Base-by-base conservation (phyloP, 2,113 vertebrate species). In the Scomber japonicus region DNA sequence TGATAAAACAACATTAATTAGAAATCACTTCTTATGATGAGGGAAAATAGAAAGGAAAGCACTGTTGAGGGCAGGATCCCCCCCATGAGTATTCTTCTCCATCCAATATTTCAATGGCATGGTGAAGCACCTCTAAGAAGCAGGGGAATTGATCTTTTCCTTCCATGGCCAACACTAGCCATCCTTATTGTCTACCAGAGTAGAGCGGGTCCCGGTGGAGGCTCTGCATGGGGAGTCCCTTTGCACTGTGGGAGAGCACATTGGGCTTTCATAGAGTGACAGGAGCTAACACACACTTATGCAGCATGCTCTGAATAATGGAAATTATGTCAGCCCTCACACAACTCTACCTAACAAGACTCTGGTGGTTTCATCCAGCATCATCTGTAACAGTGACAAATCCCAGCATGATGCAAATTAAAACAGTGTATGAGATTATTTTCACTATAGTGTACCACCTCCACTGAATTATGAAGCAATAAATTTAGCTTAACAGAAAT, bases 291-390 rank as follows among this genome's bases (percentile, higher is more conserved):
- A 76, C 76, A 93, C 83, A 90, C 76, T 90, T 88, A 88, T 86
- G 84, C 84, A 67, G 83, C 64, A 40, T 5, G 78, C 74, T 78
- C 78, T 92, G 92, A 92, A 94, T 91, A 93, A 94, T 93, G 90
- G 84, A 94, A 91, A 93, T 94, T 84, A 64, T 85, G 84, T 90
- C 88, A 90, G 79, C 78, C 75, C 83, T 89, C 89, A 89, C 85
- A 91, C 79, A 81, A 78, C 66, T 88, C 91, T 50, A 85, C 87
- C 91, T 94, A 94, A 95, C 93, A 93, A 95, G 93, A 88, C 93
- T 90, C 93, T 82, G 80, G 91, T 85, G 92, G 89, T 68, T 91
- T 90, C 91, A 82, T 78, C 83, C 71, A 71, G 87, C 80, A 86
- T 91, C 92, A 88, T 90, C 87, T 90, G 87, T 86, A 90, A 90